Evolutionary conservation across 2,888 invertebrate species (phyloP), one percentile per base, ranked within the genome.

Genomic region (Therioaphis trifolii): DNA sequence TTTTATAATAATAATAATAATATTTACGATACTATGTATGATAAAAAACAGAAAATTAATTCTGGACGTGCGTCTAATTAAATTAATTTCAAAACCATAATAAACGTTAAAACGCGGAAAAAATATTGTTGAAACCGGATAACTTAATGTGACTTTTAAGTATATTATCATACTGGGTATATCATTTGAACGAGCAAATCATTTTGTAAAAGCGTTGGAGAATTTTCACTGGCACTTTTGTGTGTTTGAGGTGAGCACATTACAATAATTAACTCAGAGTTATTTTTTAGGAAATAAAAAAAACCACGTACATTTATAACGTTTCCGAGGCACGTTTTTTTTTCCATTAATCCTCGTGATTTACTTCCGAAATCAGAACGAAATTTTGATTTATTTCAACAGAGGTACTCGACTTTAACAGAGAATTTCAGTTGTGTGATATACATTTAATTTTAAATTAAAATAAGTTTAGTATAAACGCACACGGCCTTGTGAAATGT

Each of bases 391-490:
- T 24, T 11, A 24, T 11, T 21, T 21, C 3, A 1, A 58, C 58
- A 35, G 9, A 24, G 9, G 15, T 46, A 11, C 7, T 52, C 1
- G 5, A 55, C 21, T 58, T 58, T 21, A 24, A 12, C 24, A 9
- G 21, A 58, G 21, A 29, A 15, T 15, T n/a, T 7, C 12, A 52
- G n/a, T 72, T 12, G 18, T 18, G 12, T 15, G n/a, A 5, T 18
- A 71, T 27, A n/a, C n/a, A n/a, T 52, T 0, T 52, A 4, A 46
- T 46, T 61, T 43, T 21, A n/a, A 43, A 61, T 46, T 29, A 52
- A 4, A 46, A 76, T n/a, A 18, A 5, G 27, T 61, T 63, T 21
- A 14, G 76, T 27, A 76, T 29, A 46, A 76, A 63, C n/a, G 24
- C 35, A 46, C n/a, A 63, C 46, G 18, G 46, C 46, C 46, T 9